A percentile compares a stretch with the other conserved stretches of the same genome.
phyloP scores from a whole-genome alignment of 2,797 vertebrate genomes.

The Oreonectes daqikongensis region DNA sequence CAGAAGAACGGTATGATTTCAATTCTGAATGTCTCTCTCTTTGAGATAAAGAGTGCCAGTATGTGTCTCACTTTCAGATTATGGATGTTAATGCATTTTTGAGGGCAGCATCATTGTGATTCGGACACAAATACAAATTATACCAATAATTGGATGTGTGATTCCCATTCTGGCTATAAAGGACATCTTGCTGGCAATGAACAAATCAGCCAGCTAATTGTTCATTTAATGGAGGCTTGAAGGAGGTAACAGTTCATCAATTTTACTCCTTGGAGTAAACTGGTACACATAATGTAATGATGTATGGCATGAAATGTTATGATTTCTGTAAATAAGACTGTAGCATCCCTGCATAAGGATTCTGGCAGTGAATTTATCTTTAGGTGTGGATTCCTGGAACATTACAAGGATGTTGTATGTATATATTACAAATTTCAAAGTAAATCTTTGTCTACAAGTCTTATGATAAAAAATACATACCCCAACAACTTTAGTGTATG shows the following conservation, averaged over 20 bases:
- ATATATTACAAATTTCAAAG: no score
- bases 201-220: background rate
- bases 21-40: slow-evolving; percentile 7
- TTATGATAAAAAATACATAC: no score
- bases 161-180: background rate
- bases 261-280: background rate
- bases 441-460: no score
- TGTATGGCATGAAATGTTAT: background rate
- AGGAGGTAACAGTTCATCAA: background rate
- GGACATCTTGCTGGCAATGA: background rate
- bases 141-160: background rate
- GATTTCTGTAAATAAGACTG: no score
- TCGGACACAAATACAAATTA: background rate
- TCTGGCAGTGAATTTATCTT: background rate
- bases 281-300: no score
- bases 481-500: no score
- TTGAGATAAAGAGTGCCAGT: background rate
- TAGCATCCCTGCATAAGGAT: background rate
- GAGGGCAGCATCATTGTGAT: background rate
- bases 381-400: no score
- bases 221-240: background rate
- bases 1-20: background rate
- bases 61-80: background rate
- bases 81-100: background rate
- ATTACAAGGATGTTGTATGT: no score